Percentiles rank a stretch among this genome's conserved stretches.
These are phyloP conservation scores for Metalampra italica DNA, from an alignment of 2,888 invertebrate species.

Conservation along the genomic window DNA sequence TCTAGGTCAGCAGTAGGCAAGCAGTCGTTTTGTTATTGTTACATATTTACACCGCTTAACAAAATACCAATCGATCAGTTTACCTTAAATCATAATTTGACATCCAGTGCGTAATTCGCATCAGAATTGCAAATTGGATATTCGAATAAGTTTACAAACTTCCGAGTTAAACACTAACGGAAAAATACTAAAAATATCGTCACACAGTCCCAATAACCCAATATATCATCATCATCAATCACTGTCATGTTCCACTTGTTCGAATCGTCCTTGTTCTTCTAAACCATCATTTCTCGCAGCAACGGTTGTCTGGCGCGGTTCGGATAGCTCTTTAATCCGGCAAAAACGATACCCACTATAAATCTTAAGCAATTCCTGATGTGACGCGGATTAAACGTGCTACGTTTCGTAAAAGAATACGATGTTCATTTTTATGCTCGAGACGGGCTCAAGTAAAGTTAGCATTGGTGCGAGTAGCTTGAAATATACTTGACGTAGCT, in stretches of 20 bases:
- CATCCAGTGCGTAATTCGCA: too few relatives aligned
- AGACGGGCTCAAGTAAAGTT: neutral
- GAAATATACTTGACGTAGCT: too few relatives aligned
- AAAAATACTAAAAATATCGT: too few relatives aligned
- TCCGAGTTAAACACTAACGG: too few relatives aligned
- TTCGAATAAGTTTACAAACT: too few relatives aligned
- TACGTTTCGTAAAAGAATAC: constrained; percentile 17
- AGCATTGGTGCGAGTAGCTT: too few relatives aligned
- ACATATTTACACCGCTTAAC: too few relatives aligned
- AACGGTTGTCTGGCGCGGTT: constrained; percentile 16
- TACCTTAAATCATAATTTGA: too few relatives aligned
- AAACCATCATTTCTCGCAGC: constrained; percentile 18
- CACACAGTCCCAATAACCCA: neutral
- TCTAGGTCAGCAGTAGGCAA: too few relatives aligned
- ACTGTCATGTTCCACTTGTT: neutral
- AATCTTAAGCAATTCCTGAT: constrained; percentile 17
- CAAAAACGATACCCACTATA: constrained; percentile 18
- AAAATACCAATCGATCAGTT: too few relatives aligned
- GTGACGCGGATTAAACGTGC: constrained; percentile 24
- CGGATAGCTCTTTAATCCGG: constrained; percentile 24
- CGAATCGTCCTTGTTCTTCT: constrained; percentile 11
- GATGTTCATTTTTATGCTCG: neutral
- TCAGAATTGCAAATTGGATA: too few relatives aligned
- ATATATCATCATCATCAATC: neutral
- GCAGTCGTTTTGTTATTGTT: too few relatives aligned